Evolutionary conservation across 2,888 invertebrate genomes (phyloP).

Genomic region (Parnassius apollo): DNA sequence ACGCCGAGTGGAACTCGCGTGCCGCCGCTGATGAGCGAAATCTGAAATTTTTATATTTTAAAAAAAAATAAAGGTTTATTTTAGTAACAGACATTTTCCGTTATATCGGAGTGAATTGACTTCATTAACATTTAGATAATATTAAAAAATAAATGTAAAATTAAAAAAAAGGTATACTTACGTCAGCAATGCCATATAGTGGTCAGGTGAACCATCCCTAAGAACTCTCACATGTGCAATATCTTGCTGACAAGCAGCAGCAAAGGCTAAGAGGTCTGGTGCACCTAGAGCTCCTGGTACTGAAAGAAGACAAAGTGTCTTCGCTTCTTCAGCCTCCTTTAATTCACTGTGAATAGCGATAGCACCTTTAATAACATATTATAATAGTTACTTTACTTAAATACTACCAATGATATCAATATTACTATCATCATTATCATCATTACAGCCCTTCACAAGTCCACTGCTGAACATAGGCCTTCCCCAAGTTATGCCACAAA

Average conservation of each 20-base stretch:
- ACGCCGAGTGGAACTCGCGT: constrained; percentile 94
- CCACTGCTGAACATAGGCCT: no score
- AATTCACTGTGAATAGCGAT: constrained; percentile 80
- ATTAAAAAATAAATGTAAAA: constrained; percentile 23
- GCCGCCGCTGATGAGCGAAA: constrained; percentile 89
- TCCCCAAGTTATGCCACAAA: no score
- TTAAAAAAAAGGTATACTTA: constrained; percentile 60
- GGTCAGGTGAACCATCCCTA: constrained; percentile 94
- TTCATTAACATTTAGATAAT: not conserved
- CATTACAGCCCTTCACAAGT: no score
- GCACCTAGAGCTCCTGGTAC: constrained; percentile 96
- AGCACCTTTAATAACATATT: no score
- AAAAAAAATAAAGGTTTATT: not conserved
- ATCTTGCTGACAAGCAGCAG: constrained; percentile 94
- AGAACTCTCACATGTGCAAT: constrained; percentile 96
- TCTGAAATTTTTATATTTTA: constrained; percentile 48
- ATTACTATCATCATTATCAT: no score
- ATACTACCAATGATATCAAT: no score
- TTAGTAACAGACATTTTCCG: not conserved
- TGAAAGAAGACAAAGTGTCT: constrained; percentile 92
- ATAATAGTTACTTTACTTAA: no score
- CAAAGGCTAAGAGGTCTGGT: constrained; percentile 95
- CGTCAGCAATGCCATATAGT: constrained; percentile 98
- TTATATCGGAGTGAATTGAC: not conserved
- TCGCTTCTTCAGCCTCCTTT: constrained; percentile 87